Percentiles rank a stretch among this genome's conserved stretches.
phyloP scores from a whole-genome alignment of 2,888 invertebrate genomes.

The Iphiclides podalirius region DNA sequence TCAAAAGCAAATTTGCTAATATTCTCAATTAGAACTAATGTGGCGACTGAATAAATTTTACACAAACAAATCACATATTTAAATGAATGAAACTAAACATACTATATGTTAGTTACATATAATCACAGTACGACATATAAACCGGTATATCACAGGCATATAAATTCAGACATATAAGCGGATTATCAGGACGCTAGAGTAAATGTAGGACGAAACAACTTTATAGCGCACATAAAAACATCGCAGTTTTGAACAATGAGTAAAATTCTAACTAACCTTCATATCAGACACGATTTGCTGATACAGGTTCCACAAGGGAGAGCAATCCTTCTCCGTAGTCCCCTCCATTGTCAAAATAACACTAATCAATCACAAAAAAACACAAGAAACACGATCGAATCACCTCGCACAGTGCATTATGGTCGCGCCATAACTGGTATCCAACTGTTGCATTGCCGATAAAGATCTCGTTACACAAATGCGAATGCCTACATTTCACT shows the following conservation, averaged over 20 bases:
- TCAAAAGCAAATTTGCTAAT: too few relatives aligned
- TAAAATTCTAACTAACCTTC: slow-evolving; percentile 87
- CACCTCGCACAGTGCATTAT: slow-evolving; percentile 43
- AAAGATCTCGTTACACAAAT: slow-evolving; percentile 33
- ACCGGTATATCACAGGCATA: too few relatives aligned
- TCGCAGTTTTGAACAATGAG: slow-evolving; percentile 19
- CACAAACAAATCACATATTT: too few relatives aligned
- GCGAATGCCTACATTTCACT: slow-evolving; percentile 66
- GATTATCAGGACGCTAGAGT: too few relatives aligned
- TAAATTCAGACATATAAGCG: too few relatives aligned
- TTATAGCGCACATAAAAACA: slow-evolving; percentile 18
- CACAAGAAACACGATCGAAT: slow-evolving; percentile 51
- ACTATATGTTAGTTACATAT: too few relatives aligned
- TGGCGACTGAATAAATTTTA: too few relatives aligned
- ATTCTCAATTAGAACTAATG: too few relatives aligned
- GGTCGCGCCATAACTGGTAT: slow-evolving; percentile 49
- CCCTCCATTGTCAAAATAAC: slow-evolving; percentile 83
- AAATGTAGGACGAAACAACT: slow-evolving; percentile 42
- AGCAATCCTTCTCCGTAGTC: slow-evolving; percentile 89
- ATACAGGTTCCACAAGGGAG: slow-evolving; percentile 95
- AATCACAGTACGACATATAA: too few relatives aligned
- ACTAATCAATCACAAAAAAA: slow-evolving; percentile 48
- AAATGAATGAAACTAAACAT: too few relatives aligned
- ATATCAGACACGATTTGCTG: slow-evolving; percentile 97
- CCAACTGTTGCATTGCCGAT: slow-evolving; percentile 66